Base-by-base conservation (phyloP, 2,113 vertebrate genomes). In the Podocnemis expansa region DNA sequence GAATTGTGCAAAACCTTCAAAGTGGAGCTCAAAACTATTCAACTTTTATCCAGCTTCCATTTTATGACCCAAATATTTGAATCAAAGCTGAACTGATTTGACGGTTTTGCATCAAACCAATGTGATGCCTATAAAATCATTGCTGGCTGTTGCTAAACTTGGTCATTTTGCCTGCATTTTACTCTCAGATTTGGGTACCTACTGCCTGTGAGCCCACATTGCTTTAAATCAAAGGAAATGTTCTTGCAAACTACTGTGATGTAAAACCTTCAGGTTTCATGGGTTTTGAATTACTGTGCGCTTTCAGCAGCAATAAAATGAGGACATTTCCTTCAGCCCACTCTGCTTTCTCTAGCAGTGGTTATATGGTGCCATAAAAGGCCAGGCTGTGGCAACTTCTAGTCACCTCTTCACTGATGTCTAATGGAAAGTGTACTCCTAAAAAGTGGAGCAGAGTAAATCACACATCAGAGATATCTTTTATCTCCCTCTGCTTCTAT, bases 361-460 rank as follows among this genome's bases (percentile, higher is more conserved):
- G 0, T 70, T n/a, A 70, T 22, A 38, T 16, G 38, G 16, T 70
- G 63, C 0, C 4, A 52, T 17, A 0, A 0, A 83, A 22, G 80
- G 6, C 3, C 12, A 85, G 80, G 6, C 3, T 41, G 10, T 5
- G 73, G 29, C 51, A 24, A 47, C 34, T 82, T 2, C 73, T 55
- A 84, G 29, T 1, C 84, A 78, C 43, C 24, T 78, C 45, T 70
- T 67, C 41, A 76, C 5, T 52, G 4, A 55, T 14, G 51, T 13
- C 11, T 79, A 70, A 22, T 38, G 63, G 34, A 34, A 67, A 67
- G 34, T 38, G 16, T 67, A 92, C 10, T 1, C 73, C 2, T 43
- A 6, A 60, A 88, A 45, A 82, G 27, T 34, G 84, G 84, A 87
- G 60, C 8, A 2, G 0, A 0, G 54, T 82, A 19, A n/a, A 6